A percentile compares a stretch with the other conserved stretches of the same genome.
Conservation (phyloP, 2,797 vertebrate species). For the Lagorchestes hirsutus region DNA sequence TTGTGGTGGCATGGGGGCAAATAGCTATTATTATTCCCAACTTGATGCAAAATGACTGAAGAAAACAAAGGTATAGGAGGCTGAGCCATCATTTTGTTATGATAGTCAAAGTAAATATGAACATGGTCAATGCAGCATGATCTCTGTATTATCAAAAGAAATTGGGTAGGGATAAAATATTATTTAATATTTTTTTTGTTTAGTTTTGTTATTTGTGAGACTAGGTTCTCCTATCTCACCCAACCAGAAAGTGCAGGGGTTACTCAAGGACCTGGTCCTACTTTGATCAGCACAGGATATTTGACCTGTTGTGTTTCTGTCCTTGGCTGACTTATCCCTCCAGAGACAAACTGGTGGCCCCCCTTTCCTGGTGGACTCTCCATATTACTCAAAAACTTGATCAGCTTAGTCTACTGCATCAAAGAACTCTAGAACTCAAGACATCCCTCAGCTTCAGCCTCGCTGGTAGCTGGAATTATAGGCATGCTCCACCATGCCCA, state of each 20-base stretch:
- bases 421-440: not conserved
- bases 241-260: not conserved
- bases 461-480: not conserved
- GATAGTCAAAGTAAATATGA: not conserved
- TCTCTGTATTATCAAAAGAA: not conserved
- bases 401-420: not conserved
- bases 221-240: not conserved
- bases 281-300: not conserved
- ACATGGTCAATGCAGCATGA: not conserved
- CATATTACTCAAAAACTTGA: not conserved
- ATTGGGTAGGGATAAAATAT: not conserved
- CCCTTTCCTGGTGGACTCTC: not conserved
- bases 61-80: not conserved
- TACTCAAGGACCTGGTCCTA: not conserved
- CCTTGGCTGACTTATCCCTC: not conserved
- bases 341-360: not conserved
- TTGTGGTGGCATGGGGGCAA: not conserved
- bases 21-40: slow-evolving; percentile 31
- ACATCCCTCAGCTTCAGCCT: not conserved
- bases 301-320: not conserved
- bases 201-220: not conserved
- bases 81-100: not conserved
- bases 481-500: not conserved
- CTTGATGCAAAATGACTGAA: not conserved
- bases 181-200: not conserved